Conservation (phyloP, 2,888 invertebrate genomes). For the Slavum lentiscoides region DNA sequence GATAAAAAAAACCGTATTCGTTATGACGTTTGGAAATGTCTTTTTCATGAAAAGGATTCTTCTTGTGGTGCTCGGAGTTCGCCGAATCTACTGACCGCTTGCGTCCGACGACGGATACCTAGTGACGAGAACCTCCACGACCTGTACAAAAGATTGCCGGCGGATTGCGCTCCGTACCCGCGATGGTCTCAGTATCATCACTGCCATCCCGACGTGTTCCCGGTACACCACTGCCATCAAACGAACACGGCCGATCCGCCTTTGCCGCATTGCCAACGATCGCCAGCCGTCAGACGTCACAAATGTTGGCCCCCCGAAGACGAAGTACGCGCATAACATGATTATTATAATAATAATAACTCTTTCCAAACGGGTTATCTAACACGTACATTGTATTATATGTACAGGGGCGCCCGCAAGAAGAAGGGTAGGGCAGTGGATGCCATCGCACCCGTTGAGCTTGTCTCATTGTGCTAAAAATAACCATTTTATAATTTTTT, state of each 20-base stretch:
- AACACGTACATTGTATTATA: no score
- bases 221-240: constrained; percentile 56
- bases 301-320: constrained; percentile 52
- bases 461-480: no score
- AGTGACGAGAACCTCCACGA: constrained; percentile 83
- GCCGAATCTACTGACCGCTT: constrained; percentile 73
- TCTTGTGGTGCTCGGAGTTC: constrained; percentile 67
- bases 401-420: no score
- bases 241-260: constrained; percentile 53
- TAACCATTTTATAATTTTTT: no score
- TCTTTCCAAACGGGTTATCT: no score
- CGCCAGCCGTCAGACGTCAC: constrained; percentile 23
- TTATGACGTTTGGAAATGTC: no score
- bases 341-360: no score
- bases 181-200: constrained; percentile 63
- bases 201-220: constrained; percentile 58
- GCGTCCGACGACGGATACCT: constrained; percentile 81
- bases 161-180: constrained; percentile 79
- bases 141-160: constrained; percentile 59
- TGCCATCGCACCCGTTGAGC: no score
- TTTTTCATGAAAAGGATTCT: constrained; percentile 56
- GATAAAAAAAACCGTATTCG: no score
- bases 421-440: no score
- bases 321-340: neutral
- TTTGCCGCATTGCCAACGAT: constrained; percentile 55